Conservation (phyloP, 2,113 vertebrate species). For the Lanius collurio region DNA sequence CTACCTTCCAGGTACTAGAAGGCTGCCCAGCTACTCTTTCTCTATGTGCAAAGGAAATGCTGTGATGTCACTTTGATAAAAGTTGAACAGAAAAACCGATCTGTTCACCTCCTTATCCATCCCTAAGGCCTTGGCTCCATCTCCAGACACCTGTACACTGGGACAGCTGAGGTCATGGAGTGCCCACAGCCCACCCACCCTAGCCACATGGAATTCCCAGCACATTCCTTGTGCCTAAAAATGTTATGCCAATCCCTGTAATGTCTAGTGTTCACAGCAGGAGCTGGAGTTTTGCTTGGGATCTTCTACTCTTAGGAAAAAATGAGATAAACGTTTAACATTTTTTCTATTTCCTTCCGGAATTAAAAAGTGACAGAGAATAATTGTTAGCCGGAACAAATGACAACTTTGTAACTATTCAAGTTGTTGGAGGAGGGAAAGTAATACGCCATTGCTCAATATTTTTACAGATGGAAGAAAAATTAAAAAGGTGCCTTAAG, state of each 20-base stretch:
- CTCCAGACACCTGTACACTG: background rate
- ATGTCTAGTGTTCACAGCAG: background rate
- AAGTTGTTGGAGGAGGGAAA: background rate
- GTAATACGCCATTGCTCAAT: background rate
- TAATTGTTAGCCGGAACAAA: background rate
- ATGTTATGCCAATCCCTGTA: fast-evolving
- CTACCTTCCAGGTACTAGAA: background rate
- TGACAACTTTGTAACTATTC: background rate
- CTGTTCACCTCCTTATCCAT: background rate
- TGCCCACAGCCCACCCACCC: fast-evolving
- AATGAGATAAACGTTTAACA: background rate
- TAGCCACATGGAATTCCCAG: fast-evolving
- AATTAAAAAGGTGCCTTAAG: background rate
- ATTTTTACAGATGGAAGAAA: background rate
- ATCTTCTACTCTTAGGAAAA: background rate
- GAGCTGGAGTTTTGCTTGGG: background rate
- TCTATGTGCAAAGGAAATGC: background rate
- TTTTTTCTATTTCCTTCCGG: background rate
- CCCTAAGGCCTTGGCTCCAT: background rate
- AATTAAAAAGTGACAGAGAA: background rate
- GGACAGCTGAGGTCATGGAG: fast-evolving
- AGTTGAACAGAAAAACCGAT: background rate
- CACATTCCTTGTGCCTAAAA: background rate
- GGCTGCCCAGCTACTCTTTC: background rate
- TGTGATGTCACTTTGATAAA: background rate